A percentile compares a stretch with the other conserved stretches of the same genome.
Conservation (phyloP, 92 coral and sea anemone species). For the Metridium senile region DNA sequence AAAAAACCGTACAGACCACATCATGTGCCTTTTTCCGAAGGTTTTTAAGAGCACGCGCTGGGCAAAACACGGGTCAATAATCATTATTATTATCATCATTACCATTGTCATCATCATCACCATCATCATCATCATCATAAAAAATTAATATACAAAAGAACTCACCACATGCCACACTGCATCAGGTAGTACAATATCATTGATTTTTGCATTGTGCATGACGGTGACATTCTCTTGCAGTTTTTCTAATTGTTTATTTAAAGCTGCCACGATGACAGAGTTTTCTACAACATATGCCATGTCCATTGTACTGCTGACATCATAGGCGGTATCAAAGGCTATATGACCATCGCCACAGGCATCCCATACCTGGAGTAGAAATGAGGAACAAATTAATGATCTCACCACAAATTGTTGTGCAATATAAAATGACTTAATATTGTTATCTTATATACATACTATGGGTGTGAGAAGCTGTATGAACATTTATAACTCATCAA, state of each 20-base stretch:
- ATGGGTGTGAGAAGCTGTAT: too few species aligned
- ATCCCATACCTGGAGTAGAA: slow-evolving; percentile 88
- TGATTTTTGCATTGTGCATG: slow-evolving; percentile 72
- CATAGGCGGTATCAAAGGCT: slow-evolving; percentile 75
- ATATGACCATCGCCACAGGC: slow-evolving; percentile 97
- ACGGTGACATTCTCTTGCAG: slow-evolving; percentile 76
- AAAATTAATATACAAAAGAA: neutral
- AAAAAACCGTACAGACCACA: too few species aligned
- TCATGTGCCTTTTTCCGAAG: too few species aligned
- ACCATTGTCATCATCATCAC: neutral
- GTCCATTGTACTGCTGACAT: slow-evolving; percentile 55
- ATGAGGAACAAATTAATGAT: slow-evolving; percentile 7
- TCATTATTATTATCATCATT: neutral
- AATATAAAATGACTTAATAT: too few species aligned
- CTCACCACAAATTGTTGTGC: neutral
- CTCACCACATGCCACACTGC: slow-evolving; percentile 66
- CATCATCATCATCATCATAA: neutral
- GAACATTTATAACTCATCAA: too few species aligned
- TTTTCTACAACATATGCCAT: slow-evolving; percentile 96
- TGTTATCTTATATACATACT: too few species aligned
- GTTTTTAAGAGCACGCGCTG: too few species aligned
- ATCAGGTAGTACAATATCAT: slow-evolving; percentile 66
- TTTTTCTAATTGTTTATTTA: slow-evolving; percentile 67
- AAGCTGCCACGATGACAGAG: slow-evolving; percentile 76
- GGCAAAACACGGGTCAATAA: too few species aligned